phyloP scores from a whole-genome alignment of 2,113 vertebrate genomes.

The Esox niger region DNA sequence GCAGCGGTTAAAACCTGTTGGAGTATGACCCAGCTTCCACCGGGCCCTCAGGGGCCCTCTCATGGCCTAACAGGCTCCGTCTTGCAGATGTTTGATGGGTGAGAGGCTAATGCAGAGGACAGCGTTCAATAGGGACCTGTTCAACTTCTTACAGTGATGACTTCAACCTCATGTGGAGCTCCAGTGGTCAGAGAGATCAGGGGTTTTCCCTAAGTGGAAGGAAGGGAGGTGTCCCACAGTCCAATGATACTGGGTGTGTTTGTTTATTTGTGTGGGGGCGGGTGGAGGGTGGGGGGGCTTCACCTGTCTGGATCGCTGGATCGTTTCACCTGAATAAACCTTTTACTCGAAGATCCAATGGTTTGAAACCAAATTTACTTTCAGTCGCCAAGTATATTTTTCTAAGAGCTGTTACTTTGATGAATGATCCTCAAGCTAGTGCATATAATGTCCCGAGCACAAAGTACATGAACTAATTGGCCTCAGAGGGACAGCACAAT shows the following conservation, averaged over 20 bases:
- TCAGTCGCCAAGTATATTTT: neutral
- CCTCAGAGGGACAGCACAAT: neutral
- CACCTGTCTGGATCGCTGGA: neutral
- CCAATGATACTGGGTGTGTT: neutral
- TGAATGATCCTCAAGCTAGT: neutral
- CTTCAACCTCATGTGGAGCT: neutral
- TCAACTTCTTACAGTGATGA: neutral
- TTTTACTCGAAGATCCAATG: neutral
- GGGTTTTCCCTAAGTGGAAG: neutral
- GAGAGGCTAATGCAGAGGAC: neutral
- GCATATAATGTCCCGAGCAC: neutral
- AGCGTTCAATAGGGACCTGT: constrained; percentile 1
- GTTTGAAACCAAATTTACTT: neutral
- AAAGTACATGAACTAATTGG: neutral
- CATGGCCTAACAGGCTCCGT: neutral
- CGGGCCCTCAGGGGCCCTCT: neutral
- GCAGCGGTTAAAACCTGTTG: too few species aligned
- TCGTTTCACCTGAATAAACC: neutral
- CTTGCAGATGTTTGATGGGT: neutral
- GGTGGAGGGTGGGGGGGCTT: neutral
- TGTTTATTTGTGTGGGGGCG: too few species aligned
- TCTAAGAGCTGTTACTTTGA: neutral
- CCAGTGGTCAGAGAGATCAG: neutral
- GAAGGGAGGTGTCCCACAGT: neutral
- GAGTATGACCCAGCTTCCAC: neutral